Conservation (phyloP, 2,888 invertebrate species). For the Meiosimyza platycephala region DNA sequence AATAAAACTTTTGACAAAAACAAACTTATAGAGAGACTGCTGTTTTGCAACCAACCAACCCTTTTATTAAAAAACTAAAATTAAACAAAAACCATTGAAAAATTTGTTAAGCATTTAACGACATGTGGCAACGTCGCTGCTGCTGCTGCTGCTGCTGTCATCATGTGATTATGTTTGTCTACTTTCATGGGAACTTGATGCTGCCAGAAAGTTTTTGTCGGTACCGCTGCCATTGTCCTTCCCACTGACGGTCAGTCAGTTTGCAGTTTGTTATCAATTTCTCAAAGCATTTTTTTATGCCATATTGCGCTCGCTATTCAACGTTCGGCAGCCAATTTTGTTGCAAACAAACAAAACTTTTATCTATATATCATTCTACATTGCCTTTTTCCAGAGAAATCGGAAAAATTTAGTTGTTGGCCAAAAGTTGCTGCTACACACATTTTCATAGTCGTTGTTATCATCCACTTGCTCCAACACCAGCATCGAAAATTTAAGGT, state of each 20-base stretch:
- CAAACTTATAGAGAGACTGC: background rate
- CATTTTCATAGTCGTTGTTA: background rate
- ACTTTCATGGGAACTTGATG: background rate
- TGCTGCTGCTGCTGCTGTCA: background rate
- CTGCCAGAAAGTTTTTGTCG: background rate
- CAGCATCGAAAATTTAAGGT: too few species aligned
- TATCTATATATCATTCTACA: background rate
- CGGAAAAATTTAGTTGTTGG: background rate
- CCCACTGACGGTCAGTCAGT: background rate
- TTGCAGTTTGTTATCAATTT: constrained; percentile 21
- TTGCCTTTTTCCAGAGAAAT: background rate
- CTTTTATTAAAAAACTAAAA: constrained; percentile 3
- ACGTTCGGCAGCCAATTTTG: constrained; percentile 16
- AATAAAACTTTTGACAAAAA: background rate
- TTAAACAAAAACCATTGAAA: constrained; percentile 1
- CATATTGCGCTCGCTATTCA: background rate
- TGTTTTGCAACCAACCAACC: background rate
- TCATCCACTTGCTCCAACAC: background rate
- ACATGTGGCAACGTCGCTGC: constrained; percentile 12
- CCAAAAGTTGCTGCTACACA: constrained; percentile 15
- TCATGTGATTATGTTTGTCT: constrained; percentile 14
- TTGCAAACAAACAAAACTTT: constrained; percentile 29
- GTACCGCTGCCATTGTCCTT: background rate
- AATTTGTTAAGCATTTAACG: constrained; percentile 27
- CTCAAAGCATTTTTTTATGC: constrained; percentile 23